Conservation (phyloP, 1,140 invertebrate genomes). For the Kradibia gibbosae region DNA sequence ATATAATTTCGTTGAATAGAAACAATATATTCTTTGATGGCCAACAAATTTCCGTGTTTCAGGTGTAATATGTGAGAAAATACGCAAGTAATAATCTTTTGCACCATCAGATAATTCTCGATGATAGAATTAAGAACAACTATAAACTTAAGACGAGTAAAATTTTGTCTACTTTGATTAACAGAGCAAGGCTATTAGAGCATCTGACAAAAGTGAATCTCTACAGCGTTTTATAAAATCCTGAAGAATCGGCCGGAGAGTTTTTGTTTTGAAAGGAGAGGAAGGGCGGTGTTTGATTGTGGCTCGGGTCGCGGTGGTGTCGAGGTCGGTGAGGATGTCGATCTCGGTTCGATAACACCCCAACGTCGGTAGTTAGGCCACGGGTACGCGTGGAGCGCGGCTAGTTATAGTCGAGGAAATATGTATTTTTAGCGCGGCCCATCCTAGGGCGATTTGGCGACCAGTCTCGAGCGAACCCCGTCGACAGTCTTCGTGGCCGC, state of each 20-base stretch:
- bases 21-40: no score
- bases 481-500: no score
- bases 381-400: background rate
- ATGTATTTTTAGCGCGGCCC: slow-evolving; percentile 5
- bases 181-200: background rate
- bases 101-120: background rate
- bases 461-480: background rate
- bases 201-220: background rate
- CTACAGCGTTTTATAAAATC: slow-evolving; percentile 13
- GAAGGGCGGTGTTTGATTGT: background rate
- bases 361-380: no score
- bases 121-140: background rate
- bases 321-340: no score
- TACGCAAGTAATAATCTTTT: background rate
- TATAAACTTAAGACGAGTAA: background rate
- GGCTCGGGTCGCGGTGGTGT: no score
- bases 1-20: no score
- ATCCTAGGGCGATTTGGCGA: slow-evolving; percentile 37
- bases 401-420: no score
- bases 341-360: no score
- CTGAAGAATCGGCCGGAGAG: background rate
- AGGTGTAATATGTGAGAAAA: background rate
- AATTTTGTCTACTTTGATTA: background rate
- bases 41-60: no score
- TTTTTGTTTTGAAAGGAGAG: slow-evolving; percentile 34